Evolutionary conservation across 1,140 invertebrate genomes (phyloP), one percentile per base, ranked within the genome.

Genomic region (Hycleus phaleratus): DNA sequence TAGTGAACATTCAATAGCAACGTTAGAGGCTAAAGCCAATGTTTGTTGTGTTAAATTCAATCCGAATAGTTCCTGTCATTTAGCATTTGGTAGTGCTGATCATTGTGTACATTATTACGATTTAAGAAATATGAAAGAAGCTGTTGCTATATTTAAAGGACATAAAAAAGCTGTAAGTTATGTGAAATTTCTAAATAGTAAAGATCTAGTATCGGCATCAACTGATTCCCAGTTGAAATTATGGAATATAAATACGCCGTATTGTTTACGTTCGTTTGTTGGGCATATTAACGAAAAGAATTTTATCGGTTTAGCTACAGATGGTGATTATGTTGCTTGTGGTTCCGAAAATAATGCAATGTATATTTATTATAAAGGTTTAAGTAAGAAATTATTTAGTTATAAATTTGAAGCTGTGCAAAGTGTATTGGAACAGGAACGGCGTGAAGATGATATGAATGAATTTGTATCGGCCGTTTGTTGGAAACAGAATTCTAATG

Each of bases 41-140:
- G 93, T 97, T 26, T 97, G 95, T 74, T 97, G 93, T 77, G 95
- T 98, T 2, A 91, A 95, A 72, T 98, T 98, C 76, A 96, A 94
- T 77, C 95, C 95, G 4, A 79, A 84, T 46, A 93, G 87, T 60
- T 85, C 90, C 0, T 85, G 81, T 64, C 88, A 96, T 71, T 76
- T 97, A 26, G 92, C 94, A 2, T 96, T 96, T 77, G 94, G 94
- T 11, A 95, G 92, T 8, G 94, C 95, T 3, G 95, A 97, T 78
- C 94, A 97, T 73, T 95, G 91, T 77, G 93, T 97, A 42, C 93
- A 98, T 77, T 96, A 97, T 72, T 97, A 96, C 73, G 95, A 97
- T 76, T 77, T 97, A 43, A 78, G 95, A 32, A 88, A 94, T 62
- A 85, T 90, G 69, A 87, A 89, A 59, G 83, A 88, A 59, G 85